These are phyloP conservation scores for Copidosoma aretas DNA, from an alignment of 2,888 invertebrate species.

Conservation along the genomic window DNA sequence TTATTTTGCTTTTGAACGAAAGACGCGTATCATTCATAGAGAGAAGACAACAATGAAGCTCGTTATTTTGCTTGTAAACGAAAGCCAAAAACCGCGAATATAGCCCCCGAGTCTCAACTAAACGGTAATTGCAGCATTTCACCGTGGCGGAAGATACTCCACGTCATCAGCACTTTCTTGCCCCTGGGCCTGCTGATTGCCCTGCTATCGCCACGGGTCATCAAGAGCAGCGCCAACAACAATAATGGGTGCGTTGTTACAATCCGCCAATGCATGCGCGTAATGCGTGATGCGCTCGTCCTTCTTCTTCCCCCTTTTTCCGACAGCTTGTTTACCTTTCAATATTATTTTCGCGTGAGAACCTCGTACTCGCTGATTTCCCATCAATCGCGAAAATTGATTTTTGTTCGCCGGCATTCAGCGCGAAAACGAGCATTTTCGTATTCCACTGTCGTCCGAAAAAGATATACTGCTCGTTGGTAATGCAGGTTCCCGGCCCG, in stretches of 20 bases:
- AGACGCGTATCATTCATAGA: too few species aligned
- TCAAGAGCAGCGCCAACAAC: conserved; percentile 5
- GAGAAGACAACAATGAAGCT: neutral
- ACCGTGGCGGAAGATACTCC: conserved; percentile 71
- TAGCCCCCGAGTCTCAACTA: conserved; percentile 3
- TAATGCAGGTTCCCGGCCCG: too few species aligned
- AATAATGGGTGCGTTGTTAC: conserved; percentile 46
- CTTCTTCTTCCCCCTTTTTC: neutral
- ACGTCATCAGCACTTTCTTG: conserved; percentile 72
- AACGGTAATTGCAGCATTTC: conserved; percentile 48
- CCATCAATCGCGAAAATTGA: too few species aligned
- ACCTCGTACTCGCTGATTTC: too few species aligned
- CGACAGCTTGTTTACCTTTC: too few species aligned
- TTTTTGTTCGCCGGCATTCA: too few species aligned
- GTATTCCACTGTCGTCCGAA: too few species aligned
- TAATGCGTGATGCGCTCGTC: neutral
- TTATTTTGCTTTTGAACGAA: neutral
- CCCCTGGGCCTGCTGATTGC: conserved; percentile 76
- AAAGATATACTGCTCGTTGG: too few species aligned
- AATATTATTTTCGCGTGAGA: too few species aligned
- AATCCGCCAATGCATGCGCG: conserved; percentile 36
- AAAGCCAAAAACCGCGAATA: neutral
- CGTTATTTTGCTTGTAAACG: neutral
- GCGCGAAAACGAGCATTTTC: too few species aligned
- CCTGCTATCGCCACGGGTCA: conserved; percentile 67